Base-by-base conservation (phyloP, 2,797 vertebrate species). In the Oreortyx pictus region DNA sequence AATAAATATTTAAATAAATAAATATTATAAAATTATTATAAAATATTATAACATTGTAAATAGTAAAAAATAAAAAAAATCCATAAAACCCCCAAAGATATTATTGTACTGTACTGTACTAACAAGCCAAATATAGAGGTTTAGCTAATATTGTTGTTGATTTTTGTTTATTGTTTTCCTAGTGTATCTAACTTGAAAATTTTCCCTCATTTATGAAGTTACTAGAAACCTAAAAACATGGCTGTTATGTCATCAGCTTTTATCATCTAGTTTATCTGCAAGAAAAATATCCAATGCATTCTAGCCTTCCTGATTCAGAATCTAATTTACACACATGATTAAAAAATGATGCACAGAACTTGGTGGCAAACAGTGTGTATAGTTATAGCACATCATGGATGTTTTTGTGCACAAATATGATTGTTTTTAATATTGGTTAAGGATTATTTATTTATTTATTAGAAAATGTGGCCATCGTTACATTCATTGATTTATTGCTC, bases 181-280 rank as follows among this genome's bases (percentile, higher is more conserved):
- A 91, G 91, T 71, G 76, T 82, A 80, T 96, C 85, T 79, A 84
- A 75, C 68, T 73, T 73, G 7, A 84, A 86, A 77, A 73, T 61
- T 82, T 95, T 86, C 24, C 61, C 57, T 92, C 54, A 88, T 73
- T 74, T 88, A 71, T 71, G 11, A 54, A 78, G 23, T 80, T 59
- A 76, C 22, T 89, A 90, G 25, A 93, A 82, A 67, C 60, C 56
- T 87, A 41, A 90, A 96, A 95, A 83, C 68, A 75, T 24, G 82
- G 29, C 22, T 96, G 61, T 66, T 81, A 93, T 20, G n/a, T 73
- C 83, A 44, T 18, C 71, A 74, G 9, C 39, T 17, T 68, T 95
- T 92, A 88, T 70, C 75, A 90, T 71, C 7, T 91, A 95, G 67
- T 78, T 92, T 89, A 95, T 88, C 54, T 62, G 82, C 35, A 86